Base-by-base conservation (phyloP, 2,113 vertebrate genomes). In the Heliornis fulica region DNA sequence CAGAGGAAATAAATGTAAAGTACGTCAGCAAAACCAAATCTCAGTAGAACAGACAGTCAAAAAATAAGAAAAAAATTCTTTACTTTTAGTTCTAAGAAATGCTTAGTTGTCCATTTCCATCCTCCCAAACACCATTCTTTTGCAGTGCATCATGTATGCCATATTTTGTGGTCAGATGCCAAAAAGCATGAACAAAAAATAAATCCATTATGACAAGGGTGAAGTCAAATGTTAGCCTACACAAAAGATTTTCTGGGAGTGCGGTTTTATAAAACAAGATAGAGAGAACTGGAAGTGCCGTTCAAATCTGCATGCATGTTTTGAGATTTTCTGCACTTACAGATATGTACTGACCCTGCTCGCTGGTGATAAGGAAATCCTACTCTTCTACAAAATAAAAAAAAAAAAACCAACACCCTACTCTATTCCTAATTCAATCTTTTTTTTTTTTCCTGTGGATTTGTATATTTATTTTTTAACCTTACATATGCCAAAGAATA, bases 301-400 rank as follows among this genome's bases (percentile, higher is more conserved):
- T 68, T 90, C 38, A 94, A 94, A 94, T 95, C 29, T 80, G 20
- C 54, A 60, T 77, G 65, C 31, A 82, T 79, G 63, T 91, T 82
- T 91, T 90, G n/a, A 95, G 38, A 93, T 95, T 93, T 93, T 83
- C 60, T 93, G 32, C 21, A n/a, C 54, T 85, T 94, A 90, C 21
- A 57, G 60, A 69, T 87, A 70, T 45, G 61, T 41, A 77, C 23
- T 46, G 10, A 90, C 75, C 82, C 87, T 96, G 96, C 36, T 93
- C 93, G 72, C 23, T 32, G 83, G 46, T 83, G 94, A 96, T 96
- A 96, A 97, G 92, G 46, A 95, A 94, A 96, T 96, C 56, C 71
- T 83, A 22, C 31, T 83, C 16, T 85, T 74, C 38, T 74, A 41
- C 53, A 70, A 32, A 87, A 86, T 70, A 36, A 82, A 86, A 77